A percentile compares a stretch with the other conserved stretches of the same genome.
Evolutionary conservation across 2,113 vertebrate species (phyloP).

Genomic region (Entomyzon cyanotis): DNA sequence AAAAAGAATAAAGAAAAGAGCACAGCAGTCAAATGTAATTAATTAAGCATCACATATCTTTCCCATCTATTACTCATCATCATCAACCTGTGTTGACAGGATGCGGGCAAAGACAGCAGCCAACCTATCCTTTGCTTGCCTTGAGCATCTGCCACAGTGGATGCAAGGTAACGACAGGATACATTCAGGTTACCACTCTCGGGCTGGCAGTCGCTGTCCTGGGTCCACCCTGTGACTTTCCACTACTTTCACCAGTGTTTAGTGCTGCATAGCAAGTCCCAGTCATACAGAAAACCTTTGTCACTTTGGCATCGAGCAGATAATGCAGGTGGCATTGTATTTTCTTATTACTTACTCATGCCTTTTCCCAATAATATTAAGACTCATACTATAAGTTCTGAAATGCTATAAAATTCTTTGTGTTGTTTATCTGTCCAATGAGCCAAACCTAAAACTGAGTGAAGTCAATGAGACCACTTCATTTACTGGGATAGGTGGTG

Average conservation of each 20-base stretch:
- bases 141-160: neutral
- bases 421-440: neutral
- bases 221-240: neutral
- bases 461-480: neutral
- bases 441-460: neutral
- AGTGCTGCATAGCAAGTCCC: accelerated
- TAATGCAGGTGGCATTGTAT: neutral
- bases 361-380: neutral
- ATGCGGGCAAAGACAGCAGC: neutral
- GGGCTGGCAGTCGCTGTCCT: neutral
- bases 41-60: conserved; percentile 45
- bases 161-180: neutral
- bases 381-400: neutral
- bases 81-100: conserved; percentile 41
- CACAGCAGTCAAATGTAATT: conserved; percentile 36
- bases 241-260: neutral
- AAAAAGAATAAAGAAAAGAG: neutral
- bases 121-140: neutral
- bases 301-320: neutral
- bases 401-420: neutral
- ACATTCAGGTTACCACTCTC: accelerated
- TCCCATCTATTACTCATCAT: conserved; percentile 59
- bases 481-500: neutral
- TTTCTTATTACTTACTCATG: neutral
- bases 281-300: neutral